Base-by-base conservation (phyloP, 2,888 invertebrate species). In the Diarsia brunnea region DNA sequence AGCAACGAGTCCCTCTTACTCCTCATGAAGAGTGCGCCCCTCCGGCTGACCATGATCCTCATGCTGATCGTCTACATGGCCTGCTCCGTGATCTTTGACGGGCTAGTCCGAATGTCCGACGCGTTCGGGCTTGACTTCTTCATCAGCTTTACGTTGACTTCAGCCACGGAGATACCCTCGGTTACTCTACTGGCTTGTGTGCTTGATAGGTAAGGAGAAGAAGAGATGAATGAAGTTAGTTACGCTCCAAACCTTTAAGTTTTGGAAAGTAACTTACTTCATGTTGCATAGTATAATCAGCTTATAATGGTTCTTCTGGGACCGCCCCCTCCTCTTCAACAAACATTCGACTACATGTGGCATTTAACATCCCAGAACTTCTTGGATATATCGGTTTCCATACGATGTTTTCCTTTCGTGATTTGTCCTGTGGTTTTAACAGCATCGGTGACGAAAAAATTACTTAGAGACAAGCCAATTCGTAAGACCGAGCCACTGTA, bases 111-210 rank as follows among this genome's bases (percentile, higher is more conserved):
- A 67, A 91, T 96, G 92, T 95, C 96, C 0, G 96, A 96, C 79
- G 94, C 92, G 1, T 91, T 96, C 14, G 96, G 96, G 0, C 89
- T 95, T 16, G 94, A 96, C 89, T 96, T 96, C 93, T 96, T 96
- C 89, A 91, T 96, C 87, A 94, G 96, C 0, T 96, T 96, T 87
- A 95, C 96, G 0, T 80, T 96, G 51, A 94, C 96, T 0, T 96
- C 96, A 0, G 96, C 95, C 0, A 96, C 96, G 1, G 96, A 96
- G 88, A 96, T 96, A 81, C 96, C 96, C 0, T 95, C 96, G 0
- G 94, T 96, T 2, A 94, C 94, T 3, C 75, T 96, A 68, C 79
- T 96, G 65, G 95, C 96, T 3, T 83, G 94, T 1, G 84, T 95
- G 1, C 88, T 96, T 19, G 96, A 96, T 75, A 94, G 91, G 96